Evolutionary conservation across 2,797 vertebrate genomes (phyloP), one percentile per base, ranked within the genome.

Genomic region (Galagoides demidoff): DNA sequence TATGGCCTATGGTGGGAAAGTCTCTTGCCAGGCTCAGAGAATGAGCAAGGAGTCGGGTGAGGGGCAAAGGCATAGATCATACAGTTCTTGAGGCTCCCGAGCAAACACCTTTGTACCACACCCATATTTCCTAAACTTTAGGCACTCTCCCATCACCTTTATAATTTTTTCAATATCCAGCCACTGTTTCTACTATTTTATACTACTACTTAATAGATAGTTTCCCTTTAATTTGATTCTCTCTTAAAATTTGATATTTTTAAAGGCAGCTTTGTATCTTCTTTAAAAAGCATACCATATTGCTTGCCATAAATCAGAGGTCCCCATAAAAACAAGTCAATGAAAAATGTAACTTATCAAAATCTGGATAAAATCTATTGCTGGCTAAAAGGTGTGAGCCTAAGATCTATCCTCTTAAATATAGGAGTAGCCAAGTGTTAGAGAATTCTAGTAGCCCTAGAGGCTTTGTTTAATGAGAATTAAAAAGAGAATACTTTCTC

Each of bases 191-290:
- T 27, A 25, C 31, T 49, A 70, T 70, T 81, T 77, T 85, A 77
- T 70, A 45, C 23, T 34, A 31, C 83, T 79, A 31, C 61, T 88
- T 57, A 59, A 52, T n/a, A 31, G 43, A 39, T 77, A 34, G 61
- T 93, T 96, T 79, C 31, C 31, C n/a, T 90, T 70, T 74, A 31
- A 92, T n/a, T n/a, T 52, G 52, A 45, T 70, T 79, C 27, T 27
- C 52, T 89, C 82, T 73, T 85, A 25, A 76, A 87, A 71, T 85
- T 66, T 82, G 31, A 64, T 85, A 55, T 45, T 85, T 95, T 85
- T 59, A 89, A 34, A 71, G 45, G 39, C 6, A 83, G 78, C 23
- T n/a, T 90, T 43, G 23, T 87, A 37, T 43, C 29, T 71, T 45
- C 63, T 88, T 89, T 34, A 31, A 71, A 43, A 87, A 84, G 34